Percentiles rank a stretch among this genome's conserved stretches.
These are phyloP conservation scores for Spisula subtruncata DNA, from an alignment of 2,888 invertebrate species.

Conservation along the genomic window DNA sequence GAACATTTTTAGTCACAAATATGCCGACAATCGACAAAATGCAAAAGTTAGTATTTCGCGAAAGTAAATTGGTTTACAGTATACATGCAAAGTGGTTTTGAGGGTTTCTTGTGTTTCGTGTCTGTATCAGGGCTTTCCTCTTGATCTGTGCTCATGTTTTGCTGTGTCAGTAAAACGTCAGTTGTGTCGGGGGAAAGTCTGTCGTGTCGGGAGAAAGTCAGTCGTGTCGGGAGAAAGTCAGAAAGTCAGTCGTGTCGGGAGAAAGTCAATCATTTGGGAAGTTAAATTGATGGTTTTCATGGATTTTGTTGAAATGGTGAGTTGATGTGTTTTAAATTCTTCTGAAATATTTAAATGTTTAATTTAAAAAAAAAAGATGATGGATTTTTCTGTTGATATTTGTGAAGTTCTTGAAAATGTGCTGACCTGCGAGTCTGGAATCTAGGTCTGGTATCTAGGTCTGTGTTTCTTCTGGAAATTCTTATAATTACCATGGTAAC, in stretches of 20 bases:
- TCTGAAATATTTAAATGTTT: too few species aligned
- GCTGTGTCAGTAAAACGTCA: not conserved
- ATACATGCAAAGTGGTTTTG: too few species aligned
- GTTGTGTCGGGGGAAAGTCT: not conserved
- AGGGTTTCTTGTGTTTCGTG: not conserved
- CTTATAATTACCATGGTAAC: not conserved
- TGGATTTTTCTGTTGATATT: not conserved
- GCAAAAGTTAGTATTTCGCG: too few species aligned
- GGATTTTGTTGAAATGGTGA: not conserved
- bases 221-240: too few species aligned
- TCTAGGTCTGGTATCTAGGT: too few species aligned
- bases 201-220: not conserved
- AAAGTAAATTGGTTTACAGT: not conserved
- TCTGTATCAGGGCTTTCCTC: not conserved
- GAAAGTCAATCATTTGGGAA: too few species aligned
- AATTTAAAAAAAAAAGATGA: not conserved
- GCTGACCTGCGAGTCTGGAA: not conserved
- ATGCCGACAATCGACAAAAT: too few species aligned
- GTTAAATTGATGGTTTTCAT: not conserved
- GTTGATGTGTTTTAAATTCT: not conserved
- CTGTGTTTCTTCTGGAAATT: constrained; percentile 1
- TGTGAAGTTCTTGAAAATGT: not conserved
- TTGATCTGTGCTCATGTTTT: not conserved
- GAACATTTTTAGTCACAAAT: too few species aligned
- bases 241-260: not conserved